Conservation (phyloP, 2,888 invertebrate genomes). For the Cerceris rybyensis region DNA sequence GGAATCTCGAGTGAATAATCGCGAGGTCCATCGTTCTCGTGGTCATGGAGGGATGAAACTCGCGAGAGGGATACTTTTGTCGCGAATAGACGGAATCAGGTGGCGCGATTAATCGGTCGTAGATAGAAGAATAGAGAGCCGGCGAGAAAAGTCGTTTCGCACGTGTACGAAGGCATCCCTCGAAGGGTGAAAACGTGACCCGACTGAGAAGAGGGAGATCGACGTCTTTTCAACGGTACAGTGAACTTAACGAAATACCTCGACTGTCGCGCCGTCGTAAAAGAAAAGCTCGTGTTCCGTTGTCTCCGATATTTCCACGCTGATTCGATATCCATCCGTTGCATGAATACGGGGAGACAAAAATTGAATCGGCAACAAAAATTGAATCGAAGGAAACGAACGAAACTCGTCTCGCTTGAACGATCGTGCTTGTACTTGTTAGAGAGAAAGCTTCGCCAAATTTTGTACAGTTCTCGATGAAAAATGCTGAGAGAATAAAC, state of each 20-base stretch:
- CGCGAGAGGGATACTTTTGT: neutral
- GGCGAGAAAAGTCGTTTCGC: conserved; percentile 16
- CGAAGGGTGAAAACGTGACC: conserved; percentile 45
- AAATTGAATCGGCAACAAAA: too few species aligned
- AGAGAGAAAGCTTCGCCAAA: too few species aligned
- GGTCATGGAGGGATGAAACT: neutral
- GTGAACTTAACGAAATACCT: conserved; percentile 14
- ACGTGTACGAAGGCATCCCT: conserved; percentile 13
- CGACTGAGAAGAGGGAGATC: conserved; percentile 27
- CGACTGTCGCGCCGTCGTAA: neutral
- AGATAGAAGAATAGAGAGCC: conserved; percentile 4
- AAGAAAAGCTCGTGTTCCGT: neutral
- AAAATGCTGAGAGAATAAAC: too few species aligned
- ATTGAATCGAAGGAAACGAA: too few species aligned
- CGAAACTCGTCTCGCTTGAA: too few species aligned
- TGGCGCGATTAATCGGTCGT: conserved; percentile 28
- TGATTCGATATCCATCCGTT: too few species aligned
- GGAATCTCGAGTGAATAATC: neutral
- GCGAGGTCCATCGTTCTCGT: neutral
- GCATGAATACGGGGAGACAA: too few species aligned
- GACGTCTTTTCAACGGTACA: conserved; percentile 21
- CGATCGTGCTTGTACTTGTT: too few species aligned
- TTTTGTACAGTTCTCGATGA: too few species aligned
- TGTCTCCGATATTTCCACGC: too few species aligned
- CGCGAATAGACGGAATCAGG: neutral